phyloP scores from a whole-genome alignment of 2,797 vertebrate genomes.

The Amblyopsis hoosieri region DNA sequence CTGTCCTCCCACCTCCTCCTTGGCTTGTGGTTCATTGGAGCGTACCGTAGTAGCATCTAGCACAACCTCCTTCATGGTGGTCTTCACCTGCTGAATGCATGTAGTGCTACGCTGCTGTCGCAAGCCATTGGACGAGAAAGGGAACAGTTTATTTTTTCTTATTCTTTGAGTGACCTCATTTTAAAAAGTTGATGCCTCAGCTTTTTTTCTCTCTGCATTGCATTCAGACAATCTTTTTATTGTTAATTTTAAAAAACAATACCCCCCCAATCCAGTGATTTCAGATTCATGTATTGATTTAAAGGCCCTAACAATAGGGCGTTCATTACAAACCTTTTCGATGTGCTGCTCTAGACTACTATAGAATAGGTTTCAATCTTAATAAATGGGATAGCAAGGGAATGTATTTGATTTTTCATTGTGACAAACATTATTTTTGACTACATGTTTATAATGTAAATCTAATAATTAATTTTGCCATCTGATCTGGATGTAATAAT shows the following conservation, averaged over 20 bases:
- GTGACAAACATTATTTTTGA: too few species aligned
- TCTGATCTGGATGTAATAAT: slow-evolving; percentile 14
- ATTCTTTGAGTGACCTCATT: slow-evolving; percentile 9
- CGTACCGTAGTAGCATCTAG: not conserved
- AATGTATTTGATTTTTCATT: not conserved
- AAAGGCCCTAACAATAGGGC: not conserved
- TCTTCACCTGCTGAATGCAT: not conserved
- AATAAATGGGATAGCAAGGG: not conserved
- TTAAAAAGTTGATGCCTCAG: not conserved
- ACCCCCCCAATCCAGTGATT: slow-evolving; percentile 11
- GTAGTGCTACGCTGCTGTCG: slow-evolving; percentile 3
- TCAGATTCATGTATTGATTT: slow-evolving; percentile 15
- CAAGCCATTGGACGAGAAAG: not conserved
- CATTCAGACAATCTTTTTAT: slow-evolving; percentile 81
- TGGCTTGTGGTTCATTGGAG: not conserved
- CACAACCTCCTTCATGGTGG: not conserved
- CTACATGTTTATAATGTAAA: too few species aligned
- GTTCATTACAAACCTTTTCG: slow-evolving; percentile 39
- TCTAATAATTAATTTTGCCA: not conserved
- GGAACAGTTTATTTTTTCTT: slow-evolving; percentile 12
- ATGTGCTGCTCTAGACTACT: slow-evolving; percentile 4
- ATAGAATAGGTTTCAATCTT: slow-evolving; percentile 1
- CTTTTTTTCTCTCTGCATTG: slow-evolving; percentile 36
- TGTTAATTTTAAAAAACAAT: slow-evolving; percentile 23
- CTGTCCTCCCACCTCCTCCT: not conserved